Evolutionary conservation across 2,888 invertebrate species (phyloP), one percentile per base, ranked within the genome.

Genomic region (Macaria notata): DNA sequence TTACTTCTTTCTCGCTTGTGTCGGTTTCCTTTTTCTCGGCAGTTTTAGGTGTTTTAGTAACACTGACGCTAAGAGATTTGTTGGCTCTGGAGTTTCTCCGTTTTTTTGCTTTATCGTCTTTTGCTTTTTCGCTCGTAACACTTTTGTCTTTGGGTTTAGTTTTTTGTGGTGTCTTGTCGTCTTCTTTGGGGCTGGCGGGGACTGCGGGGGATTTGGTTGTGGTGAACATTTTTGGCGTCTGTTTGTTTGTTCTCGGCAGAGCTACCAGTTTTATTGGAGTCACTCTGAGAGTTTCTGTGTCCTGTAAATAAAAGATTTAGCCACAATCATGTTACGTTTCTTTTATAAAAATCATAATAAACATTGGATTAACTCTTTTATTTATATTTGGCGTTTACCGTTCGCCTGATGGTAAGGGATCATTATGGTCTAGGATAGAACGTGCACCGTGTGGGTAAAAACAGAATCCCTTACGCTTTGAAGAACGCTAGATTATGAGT

Each of bases 41-140:
- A 29, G 43, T 61, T 61, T 71, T 70, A n/a, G 69, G 69, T 30
- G 54, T 45, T 63, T 73, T 75, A 50, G 33, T 6, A 4, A 7
- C 33, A 3, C 33, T 54, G 45, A 49, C 66, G 29, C 69, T 79
- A 0, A 76, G 52, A 2, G 80, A 78, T 61, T 76, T 81, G 56
- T 79, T 81, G 2, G 46, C n/a, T 47, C 59, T 83, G 1, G 83
- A 83, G 50, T 67, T 79, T 54, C 80, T 77, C 5, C 76, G 70
- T 62, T 71, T 84, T 9, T 70, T 78, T 1, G 61, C 19, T 58
- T 71, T 77, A 29, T 75, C 75, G 3, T 69, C 49, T 66, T 72
- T 31, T 63, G 61, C n/a, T 52, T 55, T 59, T 50, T 54, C 54
- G n/a, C 39, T 38, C 4, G 44, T 44, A 0, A 61, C 59, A 7